A percentile compares a stretch with the other conserved stretches of the same genome.
phyloP scores from a whole-genome alignment of 1,140 invertebrate species.

The Diprion similis region DNA sequence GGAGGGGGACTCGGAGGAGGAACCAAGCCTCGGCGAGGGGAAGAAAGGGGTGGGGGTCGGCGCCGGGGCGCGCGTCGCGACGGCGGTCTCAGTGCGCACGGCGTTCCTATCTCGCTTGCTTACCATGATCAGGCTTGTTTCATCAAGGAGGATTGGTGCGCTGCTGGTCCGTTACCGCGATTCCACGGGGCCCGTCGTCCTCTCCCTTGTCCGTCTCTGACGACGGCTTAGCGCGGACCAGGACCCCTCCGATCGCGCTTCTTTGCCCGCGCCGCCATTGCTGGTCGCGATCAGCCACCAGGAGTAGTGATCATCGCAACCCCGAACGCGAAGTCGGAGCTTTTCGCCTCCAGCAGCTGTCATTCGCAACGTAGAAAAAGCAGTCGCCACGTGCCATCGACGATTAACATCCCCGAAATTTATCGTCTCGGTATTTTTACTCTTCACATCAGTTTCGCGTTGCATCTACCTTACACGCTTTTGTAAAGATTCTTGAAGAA shows the following conservation, averaged over 20 bases:
- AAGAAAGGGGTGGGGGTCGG: slow-evolving; percentile 24
- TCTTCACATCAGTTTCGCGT: background rate
- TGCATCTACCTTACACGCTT: too few species aligned
- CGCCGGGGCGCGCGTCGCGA: slow-evolving; percentile 30
- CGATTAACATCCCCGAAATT: background rate
- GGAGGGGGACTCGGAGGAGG: slow-evolving; percentile 11
- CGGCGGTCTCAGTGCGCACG: slow-evolving; percentile 46
- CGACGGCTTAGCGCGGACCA: slow-evolving; percentile 42
- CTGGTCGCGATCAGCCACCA: too few species aligned
- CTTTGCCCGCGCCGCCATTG: background rate
- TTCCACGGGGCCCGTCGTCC: slow-evolving; percentile 41
- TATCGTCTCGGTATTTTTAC: background rate
- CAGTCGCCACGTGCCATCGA: background rate
- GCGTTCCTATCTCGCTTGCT: slow-evolving; percentile 43
- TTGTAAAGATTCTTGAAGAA: too few species aligned
- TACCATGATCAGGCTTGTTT: slow-evolving; percentile 50
- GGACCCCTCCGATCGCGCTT: slow-evolving; percentile 28
- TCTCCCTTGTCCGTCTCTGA: slow-evolving; percentile 44
- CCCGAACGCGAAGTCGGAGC: background rate
- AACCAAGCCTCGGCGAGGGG: slow-evolving; percentile 1
- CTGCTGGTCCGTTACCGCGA: slow-evolving; percentile 47
- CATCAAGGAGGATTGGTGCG: slow-evolving; percentile 34
- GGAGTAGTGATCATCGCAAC: too few species aligned
- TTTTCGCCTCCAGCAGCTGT: background rate
- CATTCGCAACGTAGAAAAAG: too few species aligned